Evolutionary conservation across 2,113 vertebrate species (phyloP).

Genomic region (Paraplagusia blochii): DNA sequence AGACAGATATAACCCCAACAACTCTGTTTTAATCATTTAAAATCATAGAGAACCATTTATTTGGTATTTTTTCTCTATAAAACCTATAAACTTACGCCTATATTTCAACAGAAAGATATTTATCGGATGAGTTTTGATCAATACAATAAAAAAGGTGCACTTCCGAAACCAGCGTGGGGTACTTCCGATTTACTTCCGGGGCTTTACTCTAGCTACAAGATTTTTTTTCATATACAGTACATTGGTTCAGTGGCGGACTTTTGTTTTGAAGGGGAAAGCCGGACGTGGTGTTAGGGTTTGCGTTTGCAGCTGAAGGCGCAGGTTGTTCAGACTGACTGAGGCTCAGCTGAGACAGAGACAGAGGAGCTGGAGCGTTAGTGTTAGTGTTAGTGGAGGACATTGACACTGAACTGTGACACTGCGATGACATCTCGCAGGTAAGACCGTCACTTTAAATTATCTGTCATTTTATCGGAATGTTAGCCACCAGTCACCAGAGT

Average conservation of each 20-base stretch:
- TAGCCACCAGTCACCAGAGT: background rate
- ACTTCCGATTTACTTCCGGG: too few relatives aligned
- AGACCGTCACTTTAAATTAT: constrained; percentile 19
- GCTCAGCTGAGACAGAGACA: constrained; percentile 4
- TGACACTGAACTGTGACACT: constrained; percentile 56
- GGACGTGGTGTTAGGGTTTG: constrained; percentile 17
- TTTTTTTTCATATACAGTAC: too few relatives aligned
- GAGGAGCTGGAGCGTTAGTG: constrained; percentile 37
- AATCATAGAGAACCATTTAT: too few relatives aligned
- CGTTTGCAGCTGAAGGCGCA: background rate
- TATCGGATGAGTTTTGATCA: too few relatives aligned
- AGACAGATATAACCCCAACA: too few relatives aligned
- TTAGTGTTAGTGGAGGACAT: constrained; percentile 43
- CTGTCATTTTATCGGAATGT: background rate
- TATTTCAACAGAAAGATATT: too few relatives aligned
- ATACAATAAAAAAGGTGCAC: too few relatives aligned
- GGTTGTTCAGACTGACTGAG: constrained; percentile 20
- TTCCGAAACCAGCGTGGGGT: too few relatives aligned
- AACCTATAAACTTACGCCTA: too few relatives aligned
- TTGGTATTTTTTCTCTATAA: too few relatives aligned
- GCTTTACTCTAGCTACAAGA: too few relatives aligned
- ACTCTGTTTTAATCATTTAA: too few relatives aligned
- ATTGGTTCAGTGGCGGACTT: background rate
- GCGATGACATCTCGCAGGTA: constrained; percentile 89
- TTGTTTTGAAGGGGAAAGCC: constrained; percentile 52